Conservation (phyloP, 2,113 vertebrate species). For the Dicentrarchus labrax region DNA sequence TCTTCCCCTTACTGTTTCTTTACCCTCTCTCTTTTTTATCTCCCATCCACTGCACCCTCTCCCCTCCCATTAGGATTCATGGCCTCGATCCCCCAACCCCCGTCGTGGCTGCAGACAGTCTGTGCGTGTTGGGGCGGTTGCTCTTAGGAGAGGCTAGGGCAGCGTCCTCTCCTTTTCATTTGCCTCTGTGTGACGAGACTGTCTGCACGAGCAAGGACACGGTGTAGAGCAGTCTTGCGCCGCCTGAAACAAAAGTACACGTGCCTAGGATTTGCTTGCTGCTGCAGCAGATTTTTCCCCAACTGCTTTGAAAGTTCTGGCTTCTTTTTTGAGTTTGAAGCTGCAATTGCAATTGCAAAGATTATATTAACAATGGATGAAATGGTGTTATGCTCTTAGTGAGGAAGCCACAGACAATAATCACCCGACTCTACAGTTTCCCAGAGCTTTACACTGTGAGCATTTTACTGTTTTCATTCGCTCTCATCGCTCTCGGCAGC, state of each 20-base stretch:
- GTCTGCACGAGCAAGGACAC: slow-evolving; percentile 38
- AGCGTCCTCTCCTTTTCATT: slow-evolving; percentile 17
- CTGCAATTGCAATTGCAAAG: not conserved
- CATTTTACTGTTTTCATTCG: not conserved
- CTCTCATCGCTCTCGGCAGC: not conserved
- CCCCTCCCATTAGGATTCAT: slow-evolving; percentile 17
- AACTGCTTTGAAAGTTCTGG: not conserved
- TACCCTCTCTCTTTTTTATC: not conserved
- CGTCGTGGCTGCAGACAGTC: slow-evolving; percentile 40
- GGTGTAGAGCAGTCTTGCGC: not conserved
- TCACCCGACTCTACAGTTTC: too few relatives aligned
- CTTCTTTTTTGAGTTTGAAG: not conserved
- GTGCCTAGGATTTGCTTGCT: not conserved
- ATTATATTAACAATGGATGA: not conserved
- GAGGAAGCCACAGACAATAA: not conserved
- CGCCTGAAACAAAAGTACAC: slow-evolving; percentile 8
- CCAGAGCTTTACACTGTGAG: too few relatives aligned
- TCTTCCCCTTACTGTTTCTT: not conserved
- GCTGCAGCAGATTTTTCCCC: not conserved
- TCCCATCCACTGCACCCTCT: not conserved
- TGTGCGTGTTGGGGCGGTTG: slow-evolving; percentile 3
- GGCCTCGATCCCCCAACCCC: not conserved
- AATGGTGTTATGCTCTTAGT: not conserved
- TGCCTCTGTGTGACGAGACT: not conserved
- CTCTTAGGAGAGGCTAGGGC: not conserved